Conservation (phyloP, 1,140 invertebrate genomes). For the Polypedilum pembai region DNA sequence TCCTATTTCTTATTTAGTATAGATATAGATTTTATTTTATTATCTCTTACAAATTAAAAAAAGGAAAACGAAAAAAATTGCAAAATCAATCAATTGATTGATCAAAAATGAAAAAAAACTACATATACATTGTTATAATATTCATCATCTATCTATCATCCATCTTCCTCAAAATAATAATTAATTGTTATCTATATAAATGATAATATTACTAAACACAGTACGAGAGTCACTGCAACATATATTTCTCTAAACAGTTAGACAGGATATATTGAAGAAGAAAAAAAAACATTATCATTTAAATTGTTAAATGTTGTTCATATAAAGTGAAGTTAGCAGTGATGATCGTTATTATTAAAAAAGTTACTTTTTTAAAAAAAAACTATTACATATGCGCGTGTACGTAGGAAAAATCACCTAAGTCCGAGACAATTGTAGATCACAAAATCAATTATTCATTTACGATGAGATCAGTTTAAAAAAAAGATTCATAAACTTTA, state of each 20-base stretch:
- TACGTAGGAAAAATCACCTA: constrained; percentile 12
- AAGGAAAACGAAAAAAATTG: constrained; percentile 4
- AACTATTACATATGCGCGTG: not conserved
- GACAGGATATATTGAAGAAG: too few relatives aligned
- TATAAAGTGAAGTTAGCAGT: not conserved
- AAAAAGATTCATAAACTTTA: constrained; percentile 4
- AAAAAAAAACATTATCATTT: too few relatives aligned
- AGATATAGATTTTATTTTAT: too few relatives aligned
- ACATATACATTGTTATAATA: too few relatives aligned
- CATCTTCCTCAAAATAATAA: too few relatives aligned
- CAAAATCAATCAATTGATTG: not conserved
- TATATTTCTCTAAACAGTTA: too few relatives aligned
- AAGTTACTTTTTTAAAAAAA: not conserved
- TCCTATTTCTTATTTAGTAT: too few relatives aligned
- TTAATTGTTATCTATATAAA: too few relatives aligned
- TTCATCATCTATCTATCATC: too few relatives aligned
- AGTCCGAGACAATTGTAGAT: constrained; percentile 16
- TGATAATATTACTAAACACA: too few relatives aligned
- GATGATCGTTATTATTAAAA: not conserved
- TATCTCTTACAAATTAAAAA: not conserved
- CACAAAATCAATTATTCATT: constrained; percentile 19
- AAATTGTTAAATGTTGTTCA: not conserved
- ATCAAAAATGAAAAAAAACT: too few relatives aligned
- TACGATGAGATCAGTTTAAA: constrained; percentile 13
- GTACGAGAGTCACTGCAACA: too few relatives aligned